phyloP scores from a whole-genome alignment of 2,888 invertebrate species.

The Trissolcus japonicus region DNA sequence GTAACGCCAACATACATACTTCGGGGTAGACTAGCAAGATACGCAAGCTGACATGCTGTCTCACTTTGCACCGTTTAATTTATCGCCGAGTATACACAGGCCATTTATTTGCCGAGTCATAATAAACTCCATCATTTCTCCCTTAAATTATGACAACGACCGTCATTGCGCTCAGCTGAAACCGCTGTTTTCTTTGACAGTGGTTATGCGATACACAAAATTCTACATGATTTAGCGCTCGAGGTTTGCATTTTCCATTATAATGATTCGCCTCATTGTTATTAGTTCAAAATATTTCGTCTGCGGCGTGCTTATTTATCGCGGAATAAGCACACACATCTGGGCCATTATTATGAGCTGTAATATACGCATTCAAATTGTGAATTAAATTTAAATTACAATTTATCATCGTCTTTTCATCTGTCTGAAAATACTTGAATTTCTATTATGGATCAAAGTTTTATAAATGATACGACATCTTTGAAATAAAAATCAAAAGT shows the following conservation, averaged over 20 bases:
- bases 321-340: background rate
- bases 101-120: slow-evolving; percentile 47
- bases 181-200: slow-evolving; percentile 32
- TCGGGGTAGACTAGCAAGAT: slow-evolving; percentile 46
- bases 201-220: slow-evolving; percentile 8
- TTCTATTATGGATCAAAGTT: no score
- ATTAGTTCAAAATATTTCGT: background rate
- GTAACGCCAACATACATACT: slow-evolving; percentile 54
- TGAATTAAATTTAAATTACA: no score
- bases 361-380: background rate
- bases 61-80: slow-evolving; percentile 50
- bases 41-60: slow-evolving; percentile 39
- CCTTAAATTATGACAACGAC: slow-evolving; percentile 31
- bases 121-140: slow-evolving; percentile 44
- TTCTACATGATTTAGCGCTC: slow-evolving; percentile 13
- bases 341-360: background rate
- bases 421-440: no score
- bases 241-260: background rate
- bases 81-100: slow-evolving; percentile 29
- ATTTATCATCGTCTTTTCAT: no score
- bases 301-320: background rate
- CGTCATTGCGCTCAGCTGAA: slow-evolving; percentile 26
- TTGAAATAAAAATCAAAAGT: background rate
- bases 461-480: no score
- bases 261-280: background rate